These are phyloP conservation scores for Lucifuga dentata DNA, from an alignment of 2,113 vertebrate genomes.

Conservation along the genomic window DNA sequence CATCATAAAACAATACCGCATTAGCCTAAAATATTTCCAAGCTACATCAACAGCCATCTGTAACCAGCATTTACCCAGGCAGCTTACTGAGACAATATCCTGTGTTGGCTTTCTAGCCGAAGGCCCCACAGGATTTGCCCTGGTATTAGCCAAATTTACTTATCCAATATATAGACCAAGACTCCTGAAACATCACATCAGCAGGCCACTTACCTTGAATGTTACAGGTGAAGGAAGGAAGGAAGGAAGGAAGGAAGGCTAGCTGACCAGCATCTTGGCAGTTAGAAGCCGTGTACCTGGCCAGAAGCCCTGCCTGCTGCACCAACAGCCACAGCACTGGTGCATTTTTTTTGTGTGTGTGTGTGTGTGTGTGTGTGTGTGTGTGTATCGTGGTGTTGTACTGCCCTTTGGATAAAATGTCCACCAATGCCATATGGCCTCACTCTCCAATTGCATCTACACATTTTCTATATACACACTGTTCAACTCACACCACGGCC, in stretches of 20 bases:
- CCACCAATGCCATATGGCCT: slow-evolving; percentile 15
- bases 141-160: slow-evolving; percentile 55
- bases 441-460: slow-evolving; percentile 15
- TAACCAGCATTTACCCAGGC: slow-evolving; percentile 67
- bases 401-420: slow-evolving; percentile 40
- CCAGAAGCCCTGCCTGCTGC: slow-evolving; percentile 38
- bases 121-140: slow-evolving; percentile 46
- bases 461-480: slow-evolving; percentile 12
- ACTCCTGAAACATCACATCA: slow-evolving; percentile 53
- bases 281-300: slow-evolving; percentile 38
- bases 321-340: slow-evolving; percentile 21
- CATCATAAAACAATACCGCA: too few species aligned
- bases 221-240: neutral
- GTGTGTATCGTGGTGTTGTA: slow-evolving; percentile 9
- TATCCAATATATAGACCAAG: slow-evolving; percentile 35
- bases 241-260: neutral
- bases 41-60: slow-evolving; percentile 51
- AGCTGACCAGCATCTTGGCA: slow-evolving; percentile 29
- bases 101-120: slow-evolving; percentile 59
- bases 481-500: neutral
- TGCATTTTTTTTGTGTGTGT: slow-evolving; percentile 25
- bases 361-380: too few species aligned
- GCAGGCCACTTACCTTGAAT: slow-evolving; percentile 42
- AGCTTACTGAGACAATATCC: slow-evolving; percentile 76
- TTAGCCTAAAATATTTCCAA: slow-evolving; percentile 29